phyloP scores from a whole-genome alignment of 92 coral and sea anemone species.

The Epizoanthus ramosus region DNA sequence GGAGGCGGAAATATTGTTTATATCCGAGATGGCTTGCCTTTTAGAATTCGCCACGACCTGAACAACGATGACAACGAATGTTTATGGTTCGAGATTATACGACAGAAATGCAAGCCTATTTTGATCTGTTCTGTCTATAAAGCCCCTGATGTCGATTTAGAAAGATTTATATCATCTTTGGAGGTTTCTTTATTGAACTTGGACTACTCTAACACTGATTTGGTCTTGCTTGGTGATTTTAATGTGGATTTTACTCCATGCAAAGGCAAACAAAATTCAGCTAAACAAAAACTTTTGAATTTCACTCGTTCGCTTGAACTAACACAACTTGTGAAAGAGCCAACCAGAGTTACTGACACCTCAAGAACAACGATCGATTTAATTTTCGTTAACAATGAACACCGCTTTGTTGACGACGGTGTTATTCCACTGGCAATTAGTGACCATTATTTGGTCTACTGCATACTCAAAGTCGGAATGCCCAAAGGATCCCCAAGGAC shows the following conservation, averaged over 20 bases:
- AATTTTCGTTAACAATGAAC: constrained; percentile 35
- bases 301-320: constrained; percentile 44
- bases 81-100: constrained; percentile 40
- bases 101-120: constrained; percentile 49
- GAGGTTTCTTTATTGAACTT: constrained; percentile 30
- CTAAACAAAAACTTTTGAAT: constrained; percentile 46
- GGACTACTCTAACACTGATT: constrained; percentile 32
- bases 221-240: constrained; percentile 49
- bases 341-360: constrained; percentile 42
- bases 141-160: constrained; percentile 40
- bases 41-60: no score
- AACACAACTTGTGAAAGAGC: constrained; percentile 35
- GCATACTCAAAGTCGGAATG: constrained; percentile 29
- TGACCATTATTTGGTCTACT: constrained; percentile 41
- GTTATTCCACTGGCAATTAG: constrained; percentile 40
- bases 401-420: constrained; percentile 44
- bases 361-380: constrained; percentile 35
- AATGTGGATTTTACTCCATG: constrained; percentile 45
- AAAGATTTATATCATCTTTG: constrained; percentile 41
- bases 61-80: constrained; percentile 45
- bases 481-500: constrained; percentile 41
- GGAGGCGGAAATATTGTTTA: no score
- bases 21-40: no score
- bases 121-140: constrained; percentile 40
- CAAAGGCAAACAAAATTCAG: constrained; percentile 30